These are phyloP conservation scores for Netelia inedita DNA, from an alignment of 2,888 invertebrate species.

Conservation along the genomic window DNA sequence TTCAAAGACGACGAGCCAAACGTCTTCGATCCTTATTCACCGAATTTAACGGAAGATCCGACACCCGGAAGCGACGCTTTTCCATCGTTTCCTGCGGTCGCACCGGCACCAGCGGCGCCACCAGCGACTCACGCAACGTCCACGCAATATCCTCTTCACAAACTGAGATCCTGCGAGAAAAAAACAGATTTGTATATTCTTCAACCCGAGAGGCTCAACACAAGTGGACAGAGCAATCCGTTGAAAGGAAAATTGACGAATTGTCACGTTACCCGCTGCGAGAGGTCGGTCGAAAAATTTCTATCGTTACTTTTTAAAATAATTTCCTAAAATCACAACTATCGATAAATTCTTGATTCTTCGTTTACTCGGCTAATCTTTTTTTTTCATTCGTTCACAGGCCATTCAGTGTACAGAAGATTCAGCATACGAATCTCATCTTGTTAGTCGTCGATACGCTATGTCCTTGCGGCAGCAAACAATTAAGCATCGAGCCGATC, in stretches of 20 bases:
- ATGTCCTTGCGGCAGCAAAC: conserved; percentile 95
- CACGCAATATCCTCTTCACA: conserved; percentile 84
- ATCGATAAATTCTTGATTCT: neutral
- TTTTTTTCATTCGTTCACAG: conserved; percentile 84
- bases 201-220: conserved; percentile 93
- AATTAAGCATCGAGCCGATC: conserved; percentile 91
- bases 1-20: conserved; percentile 80
- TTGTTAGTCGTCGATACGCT: conserved; percentile 95
- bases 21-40: conserved; percentile 78
- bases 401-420: conserved; percentile 96
- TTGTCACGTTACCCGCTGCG: conserved; percentile 95
- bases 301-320: neutral
- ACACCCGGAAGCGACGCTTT: conserved; percentile 83
- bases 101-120: conserved; percentile 77
- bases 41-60: conserved; percentile 85
- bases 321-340: too few relatives aligned
- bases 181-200: conserved; percentile 94
- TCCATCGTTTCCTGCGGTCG: conserved; percentile 84
- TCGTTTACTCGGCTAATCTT: conserved; percentile 10
- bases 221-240: conserved; percentile 92
- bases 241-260: conserved; percentile 95
- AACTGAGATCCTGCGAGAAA: conserved; percentile 92
- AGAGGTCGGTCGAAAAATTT: conserved; percentile 87
- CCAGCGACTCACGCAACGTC: conserved; percentile 87
- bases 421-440: conserved; percentile 95